Evolutionary conservation across 2,888 invertebrate genomes (phyloP), one percentile per base, ranked within the genome.

Genomic region (Agonopterix alstromeriana): DNA sequence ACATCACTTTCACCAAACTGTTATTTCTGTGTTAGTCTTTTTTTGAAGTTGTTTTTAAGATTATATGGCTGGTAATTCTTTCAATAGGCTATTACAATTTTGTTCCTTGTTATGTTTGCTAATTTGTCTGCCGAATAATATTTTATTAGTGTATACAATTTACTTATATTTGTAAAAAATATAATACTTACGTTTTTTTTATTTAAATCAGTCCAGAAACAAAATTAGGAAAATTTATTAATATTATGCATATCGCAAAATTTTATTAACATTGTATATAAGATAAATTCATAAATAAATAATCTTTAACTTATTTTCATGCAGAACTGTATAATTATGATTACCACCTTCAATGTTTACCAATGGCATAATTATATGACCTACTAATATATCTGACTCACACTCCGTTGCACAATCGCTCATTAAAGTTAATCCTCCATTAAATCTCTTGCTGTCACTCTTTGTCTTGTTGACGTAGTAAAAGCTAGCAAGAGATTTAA

Each of bases 61-160:
- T 84, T 80, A 82, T 80, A 82, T 75, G 2, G 27, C 27, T 27
- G 73, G 70, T 77, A 74, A 63, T 65, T 70, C 67, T 63, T 67
- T 65, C 60, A 63, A 61, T 63, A 38, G 9, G n/a, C 2, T 8
- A 38, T 38, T 38, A n/a, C 38, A 38, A 38, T 38, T 63, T 77
- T 79, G 73, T 84, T 82, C 65, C 67, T 84, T 86, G 85, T 85
- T 88, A 86, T 80, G 84, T 86, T 87, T 87, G 82, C 73, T 73
- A 62, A 70, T 75, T 77, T 70, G 62, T 76, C 74, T 71, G 69
- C 70, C 70, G 64, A 27, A 58, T 76, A 69, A 76, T 78, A 77
- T 73, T 76, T 70, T 70, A 73, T 73, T 77, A 76, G 70, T 76
- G 75, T 78, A 78, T 68, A 72, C 27, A 27, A 27, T 27, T 27